phyloP scores from a whole-genome alignment of 2,113 vertebrate genomes.

The Chelonoidis abingdonii region DNA sequence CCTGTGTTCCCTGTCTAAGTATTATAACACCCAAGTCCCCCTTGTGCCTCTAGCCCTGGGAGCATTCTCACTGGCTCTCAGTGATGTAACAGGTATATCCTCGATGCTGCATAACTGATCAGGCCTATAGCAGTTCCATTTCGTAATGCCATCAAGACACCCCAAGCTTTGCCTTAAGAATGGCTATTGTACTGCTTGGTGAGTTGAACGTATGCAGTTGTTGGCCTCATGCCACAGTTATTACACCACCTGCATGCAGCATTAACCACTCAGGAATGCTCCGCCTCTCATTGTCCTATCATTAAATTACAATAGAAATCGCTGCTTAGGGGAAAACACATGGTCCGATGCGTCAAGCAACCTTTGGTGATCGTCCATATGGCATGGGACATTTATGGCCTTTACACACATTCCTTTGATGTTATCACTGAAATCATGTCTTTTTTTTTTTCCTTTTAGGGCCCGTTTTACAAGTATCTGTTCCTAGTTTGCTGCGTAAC shows the following conservation, averaged over 20 bases:
- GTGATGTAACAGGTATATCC: slow-evolving; percentile 31
- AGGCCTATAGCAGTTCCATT: slow-evolving; percentile 56
- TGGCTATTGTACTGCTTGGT: not conserved
- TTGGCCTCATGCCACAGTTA: slow-evolving; percentile 17
- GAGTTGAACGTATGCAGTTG: not conserved
- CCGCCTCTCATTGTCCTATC: not conserved
- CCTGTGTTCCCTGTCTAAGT: not conserved
- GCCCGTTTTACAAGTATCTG: not conserved
- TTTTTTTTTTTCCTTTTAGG: not conserved
- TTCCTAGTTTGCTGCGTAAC: slow-evolving; percentile 23
- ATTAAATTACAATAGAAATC: slow-evolving; percentile 55
- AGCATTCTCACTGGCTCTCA: not conserved
- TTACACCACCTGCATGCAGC: slow-evolving; percentile 32
- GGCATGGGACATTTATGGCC: not conserved
- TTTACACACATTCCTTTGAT: slow-evolving; percentile 13
- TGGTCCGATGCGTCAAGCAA: slow-evolving; percentile 13
- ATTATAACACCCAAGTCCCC: not conserved
- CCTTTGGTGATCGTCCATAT: not conserved
- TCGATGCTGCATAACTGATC: not conserved
- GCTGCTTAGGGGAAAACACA: slow-evolving; percentile 47
- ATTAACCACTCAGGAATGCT: not conserved
- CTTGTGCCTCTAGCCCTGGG: not conserved
- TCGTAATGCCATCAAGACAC: slow-evolving; percentile 42
- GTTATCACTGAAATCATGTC: not conserved
- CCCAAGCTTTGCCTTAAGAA: slow-evolving; percentile 47